Evolutionary conservation across 2,888 invertebrate species (phyloP), one percentile per base, ranked within the genome.

Genomic region (Unio pictorum): DNA sequence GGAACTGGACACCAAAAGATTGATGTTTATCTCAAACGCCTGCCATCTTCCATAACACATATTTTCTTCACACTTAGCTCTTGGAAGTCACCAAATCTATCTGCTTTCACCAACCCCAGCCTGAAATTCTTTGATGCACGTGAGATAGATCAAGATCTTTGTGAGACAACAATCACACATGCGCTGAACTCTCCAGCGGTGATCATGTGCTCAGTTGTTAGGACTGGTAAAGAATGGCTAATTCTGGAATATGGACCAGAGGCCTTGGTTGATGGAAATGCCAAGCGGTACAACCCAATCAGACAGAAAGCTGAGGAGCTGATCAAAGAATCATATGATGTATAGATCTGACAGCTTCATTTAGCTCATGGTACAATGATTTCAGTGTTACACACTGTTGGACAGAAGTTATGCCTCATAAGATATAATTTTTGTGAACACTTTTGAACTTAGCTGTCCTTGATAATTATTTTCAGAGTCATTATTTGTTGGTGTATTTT

Each of bases 21-120:
- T 17, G 62, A 70, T 56, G 73, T 73, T 4, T 54, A 67, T 59
- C 67, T 73, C 45, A 73, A 73, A 28, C 57, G 56, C 5, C 62
- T 73, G 8, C 73, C 73, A 56, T 6, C 54, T 15, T 56, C 57
- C n/a, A 66, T 73, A n/a, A 73, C 67, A 3, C 73, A 73, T 54
- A 26, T 73, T 11, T 73, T 67, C 55, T 73, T 73, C 55, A 70
- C 70, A 17, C 57, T 73, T 28, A 73, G 73, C 54, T 69, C 73
- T 3, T 73, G 73, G 73, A 67, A 66, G 30, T 73, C 73, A 28
- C 67, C 73, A 26, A 69, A 70, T 63, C 59, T 73, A 1, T 73
- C 73, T 0, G 65, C 64, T 3, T 73, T 69, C 28, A 55, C 57
- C 34, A 69, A 70, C 57, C 73, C 73, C 20, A 62, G 62, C 34